Evolutionary conservation across 2,797 vertebrate genomes (phyloP).

Genomic region (Tiaroga cobitis): DNA sequence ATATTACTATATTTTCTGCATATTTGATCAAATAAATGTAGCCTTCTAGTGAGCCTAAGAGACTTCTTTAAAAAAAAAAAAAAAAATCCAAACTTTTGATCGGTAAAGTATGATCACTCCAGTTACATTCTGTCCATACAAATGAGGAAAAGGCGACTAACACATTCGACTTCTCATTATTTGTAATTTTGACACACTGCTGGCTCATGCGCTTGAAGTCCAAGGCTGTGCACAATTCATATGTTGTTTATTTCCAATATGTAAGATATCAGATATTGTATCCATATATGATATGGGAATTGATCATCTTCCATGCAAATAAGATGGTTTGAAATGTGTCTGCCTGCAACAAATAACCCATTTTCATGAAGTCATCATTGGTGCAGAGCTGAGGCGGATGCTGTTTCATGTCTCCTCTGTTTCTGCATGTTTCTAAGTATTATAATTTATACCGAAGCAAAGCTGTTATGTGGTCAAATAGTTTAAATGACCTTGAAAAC

Average conservation of each 20-base stretch:
- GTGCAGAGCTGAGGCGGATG: neutral
- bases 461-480: neutral
- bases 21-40: neutral
- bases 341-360: neutral
- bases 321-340: neutral
- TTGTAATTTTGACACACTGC: neutral
- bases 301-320: neutral
- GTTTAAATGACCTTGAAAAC: constrained; percentile 32
- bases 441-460: neutral
- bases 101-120: neutral
- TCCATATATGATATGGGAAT: neutral
- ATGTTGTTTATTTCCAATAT: neutral
- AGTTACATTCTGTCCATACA: neutral
- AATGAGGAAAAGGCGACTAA: neutral
- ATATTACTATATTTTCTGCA: neutral
- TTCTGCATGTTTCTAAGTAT: neutral
- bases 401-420: neutral
- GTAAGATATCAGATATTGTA: neutral
- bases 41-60: neutral
- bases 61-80: neutral
- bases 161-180: constrained; percentile 5
- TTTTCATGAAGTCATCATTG: neutral
- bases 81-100: neutral
- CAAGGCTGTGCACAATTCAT: neutral
- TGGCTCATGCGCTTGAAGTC: neutral